These are phyloP conservation scores for Ctenochaetus hawaiiensis DNA, from an alignment of 2,797 vertebrate species.

Conservation along the genomic window DNA sequence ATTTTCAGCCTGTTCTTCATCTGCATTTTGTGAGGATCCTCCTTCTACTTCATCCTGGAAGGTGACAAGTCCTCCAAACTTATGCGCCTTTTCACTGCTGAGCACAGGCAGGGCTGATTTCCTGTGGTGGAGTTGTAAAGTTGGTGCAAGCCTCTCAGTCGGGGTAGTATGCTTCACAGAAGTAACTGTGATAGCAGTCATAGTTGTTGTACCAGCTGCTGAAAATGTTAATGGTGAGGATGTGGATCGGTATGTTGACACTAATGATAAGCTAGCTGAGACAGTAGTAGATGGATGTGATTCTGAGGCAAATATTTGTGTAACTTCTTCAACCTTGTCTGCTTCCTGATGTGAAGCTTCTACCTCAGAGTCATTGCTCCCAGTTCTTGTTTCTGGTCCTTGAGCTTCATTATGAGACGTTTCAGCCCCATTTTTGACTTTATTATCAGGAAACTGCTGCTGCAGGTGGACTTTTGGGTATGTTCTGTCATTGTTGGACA, in stretches of 20 bases:
- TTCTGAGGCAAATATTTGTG: neutral
- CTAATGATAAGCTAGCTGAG: constrained; percentile 25
- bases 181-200: neutral
- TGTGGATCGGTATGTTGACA: neutral
- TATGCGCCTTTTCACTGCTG: neutral
- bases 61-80: neutral
- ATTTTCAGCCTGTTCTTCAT: constrained; percentile 16
- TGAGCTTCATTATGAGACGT: neutral
- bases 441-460: constrained; percentile 4
- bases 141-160: neutral
- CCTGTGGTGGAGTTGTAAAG: neutral
- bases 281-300: neutral
- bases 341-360: neutral
- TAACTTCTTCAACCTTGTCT: neutral
- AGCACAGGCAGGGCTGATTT: neutral
- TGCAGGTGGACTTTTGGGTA: constrained; percentile 14
- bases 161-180: neutral
- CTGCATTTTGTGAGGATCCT: neutral
- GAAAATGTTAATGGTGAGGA: constrained; percentile 9
- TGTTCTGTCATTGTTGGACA: constrained; percentile 18
- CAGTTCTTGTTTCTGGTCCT: constrained; percentile 6
- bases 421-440: constrained; percentile 12
- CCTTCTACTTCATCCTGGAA: neutral
- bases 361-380: neutral
- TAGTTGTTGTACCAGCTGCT: neutral